Percentiles rank a stretch among this genome's conserved stretches.
Conservation (phyloP, 2,888 invertebrate genomes). For the Acanthosepion esculentum region DNA sequence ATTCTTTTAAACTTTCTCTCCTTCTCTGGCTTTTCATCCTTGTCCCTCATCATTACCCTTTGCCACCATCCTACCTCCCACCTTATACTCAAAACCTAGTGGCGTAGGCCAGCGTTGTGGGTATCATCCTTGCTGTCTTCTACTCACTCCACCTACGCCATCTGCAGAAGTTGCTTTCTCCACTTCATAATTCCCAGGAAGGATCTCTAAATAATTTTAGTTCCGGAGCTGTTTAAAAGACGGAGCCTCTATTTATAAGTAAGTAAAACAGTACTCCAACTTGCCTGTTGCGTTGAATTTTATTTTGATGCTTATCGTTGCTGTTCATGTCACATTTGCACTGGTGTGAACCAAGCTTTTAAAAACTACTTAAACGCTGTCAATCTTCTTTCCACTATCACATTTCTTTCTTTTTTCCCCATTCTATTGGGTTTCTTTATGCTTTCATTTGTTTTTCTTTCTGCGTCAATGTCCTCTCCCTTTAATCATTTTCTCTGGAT, state of each 20-base stretch:
- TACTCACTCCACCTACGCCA: neutral
- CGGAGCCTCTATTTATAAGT: conserved; percentile 8
- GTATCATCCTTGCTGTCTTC: neutral
- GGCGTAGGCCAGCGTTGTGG: neutral
- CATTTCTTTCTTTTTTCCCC: neutral
- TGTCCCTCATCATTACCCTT: neutral
- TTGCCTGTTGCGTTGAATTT: neutral
- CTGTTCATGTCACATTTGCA: neutral
- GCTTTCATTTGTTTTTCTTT: neutral
- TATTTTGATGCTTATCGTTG: neutral
- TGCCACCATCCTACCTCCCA: neutral
- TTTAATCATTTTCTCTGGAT: neutral
- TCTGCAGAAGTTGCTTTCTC: neutral
- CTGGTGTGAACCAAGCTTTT: neutral
- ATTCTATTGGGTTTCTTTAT: neutral
- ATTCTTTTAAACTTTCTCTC: neutral
- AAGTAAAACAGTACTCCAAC: neutral
- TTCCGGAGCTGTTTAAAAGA: conserved; percentile 8
- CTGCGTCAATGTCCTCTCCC: neutral
- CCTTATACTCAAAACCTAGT: neutral
- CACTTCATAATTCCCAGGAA: conserved; percentile 1
- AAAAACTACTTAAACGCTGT: neutral
- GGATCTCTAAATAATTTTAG: neutral
- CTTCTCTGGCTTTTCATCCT: neutral
- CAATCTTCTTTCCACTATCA: neutral